A percentile compares a stretch with the other conserved stretches of the same genome.
These are phyloP conservation scores for Fopius arisanus DNA, from an alignment of 1,140 invertebrate species.

Conservation along the genomic window DNA sequence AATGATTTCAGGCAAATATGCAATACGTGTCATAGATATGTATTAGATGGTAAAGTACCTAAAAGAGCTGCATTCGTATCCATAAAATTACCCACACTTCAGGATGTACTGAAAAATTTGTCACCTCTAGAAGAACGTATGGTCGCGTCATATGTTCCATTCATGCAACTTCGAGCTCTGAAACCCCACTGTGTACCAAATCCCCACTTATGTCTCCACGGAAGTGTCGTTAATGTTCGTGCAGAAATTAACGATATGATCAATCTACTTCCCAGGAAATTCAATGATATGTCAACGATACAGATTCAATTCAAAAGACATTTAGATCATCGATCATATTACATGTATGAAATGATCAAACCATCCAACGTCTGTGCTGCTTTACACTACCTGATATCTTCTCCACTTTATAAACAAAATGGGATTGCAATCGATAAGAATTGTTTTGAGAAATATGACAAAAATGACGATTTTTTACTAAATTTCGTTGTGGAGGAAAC, in stretches of 20 bases:
- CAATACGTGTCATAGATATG: neutral
- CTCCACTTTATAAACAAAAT: slow-evolving; percentile 30
- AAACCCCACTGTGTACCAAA: slow-evolving; percentile 30
- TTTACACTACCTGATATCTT: slow-evolving; percentile 30
- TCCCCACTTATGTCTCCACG: slow-evolving; percentile 32
- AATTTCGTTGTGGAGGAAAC: slow-evolving; percentile 23
- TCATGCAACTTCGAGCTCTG: slow-evolving; percentile 34
- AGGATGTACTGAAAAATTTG: slow-evolving; percentile 1
- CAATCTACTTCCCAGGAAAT: slow-evolving; percentile 30
- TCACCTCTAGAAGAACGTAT: slow-evolving; percentile 25
- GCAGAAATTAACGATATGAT: slow-evolving; percentile 38
- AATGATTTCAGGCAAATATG: neutral
- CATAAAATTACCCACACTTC: slow-evolving; percentile 18
- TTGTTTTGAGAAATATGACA: slow-evolving; percentile 28
- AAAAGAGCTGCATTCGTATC: neutral
- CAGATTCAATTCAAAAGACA: slow-evolving; percentile 36
- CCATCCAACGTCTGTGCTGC: slow-evolving; percentile 30
- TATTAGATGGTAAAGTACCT: neutral
- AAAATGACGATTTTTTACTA: slow-evolving; percentile 7
- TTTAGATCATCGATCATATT: slow-evolving; percentile 27
- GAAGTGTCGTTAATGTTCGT: slow-evolving; percentile 34
- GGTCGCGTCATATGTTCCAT: slow-evolving; percentile 24
- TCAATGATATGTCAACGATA: slow-evolving; percentile 34
- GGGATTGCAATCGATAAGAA: slow-evolving; percentile 26
- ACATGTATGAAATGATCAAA: slow-evolving; percentile 33